Evolutionary conservation across 2,797 vertebrate genomes (phyloP).

Genomic region (Acanthopagrus latus): DNA sequence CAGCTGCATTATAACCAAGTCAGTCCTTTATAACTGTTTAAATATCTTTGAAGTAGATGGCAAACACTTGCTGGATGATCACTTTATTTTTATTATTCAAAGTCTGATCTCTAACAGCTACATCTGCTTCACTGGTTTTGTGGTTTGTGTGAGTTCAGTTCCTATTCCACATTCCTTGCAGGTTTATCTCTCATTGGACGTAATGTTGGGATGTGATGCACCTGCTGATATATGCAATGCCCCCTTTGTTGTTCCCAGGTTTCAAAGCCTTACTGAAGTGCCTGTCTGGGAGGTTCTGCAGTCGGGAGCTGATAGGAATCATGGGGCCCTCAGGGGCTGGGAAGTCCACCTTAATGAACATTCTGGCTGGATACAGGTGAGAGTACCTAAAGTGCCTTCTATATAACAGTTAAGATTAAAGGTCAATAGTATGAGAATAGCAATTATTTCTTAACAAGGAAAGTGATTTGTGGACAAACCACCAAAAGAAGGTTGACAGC

Average conservation of each 20-base stretch:
- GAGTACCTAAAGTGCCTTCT: slow-evolving; percentile 4
- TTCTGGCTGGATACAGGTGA: slow-evolving; percentile 96
- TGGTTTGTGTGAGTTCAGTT: too few species aligned
- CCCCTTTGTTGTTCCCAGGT: slow-evolving; percentile 77
- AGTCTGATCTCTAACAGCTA: too few species aligned
- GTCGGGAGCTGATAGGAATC: slow-evolving; percentile 92
- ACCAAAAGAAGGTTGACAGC: too few species aligned
- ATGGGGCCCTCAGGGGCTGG: slow-evolving; percentile 96
- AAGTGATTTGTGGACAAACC: not conserved
- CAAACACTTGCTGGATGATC: too few species aligned
- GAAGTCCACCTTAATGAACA: slow-evolving; percentile 96
- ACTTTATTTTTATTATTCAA: too few species aligned
- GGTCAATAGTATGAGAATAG: not conserved
- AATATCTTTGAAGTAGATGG: too few species aligned
- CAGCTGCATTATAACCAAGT: too few species aligned
- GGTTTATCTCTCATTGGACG: too few species aligned
- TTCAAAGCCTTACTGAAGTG: slow-evolving; percentile 95
- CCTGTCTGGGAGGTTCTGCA: slow-evolving; percentile 93
- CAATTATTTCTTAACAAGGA: not conserved
- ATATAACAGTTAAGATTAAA: not conserved
- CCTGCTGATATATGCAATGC: not conserved
- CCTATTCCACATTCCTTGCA: too few species aligned
- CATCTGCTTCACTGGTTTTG: too few species aligned
- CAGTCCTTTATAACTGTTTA: too few species aligned
- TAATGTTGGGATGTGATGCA: too few species aligned